Percentiles rank a stretch among this genome's conserved stretches.
These are phyloP conservation scores for Cephus rjabovi DNA, from an alignment of 2,888 invertebrate species.

Conservation along the genomic window DNA sequence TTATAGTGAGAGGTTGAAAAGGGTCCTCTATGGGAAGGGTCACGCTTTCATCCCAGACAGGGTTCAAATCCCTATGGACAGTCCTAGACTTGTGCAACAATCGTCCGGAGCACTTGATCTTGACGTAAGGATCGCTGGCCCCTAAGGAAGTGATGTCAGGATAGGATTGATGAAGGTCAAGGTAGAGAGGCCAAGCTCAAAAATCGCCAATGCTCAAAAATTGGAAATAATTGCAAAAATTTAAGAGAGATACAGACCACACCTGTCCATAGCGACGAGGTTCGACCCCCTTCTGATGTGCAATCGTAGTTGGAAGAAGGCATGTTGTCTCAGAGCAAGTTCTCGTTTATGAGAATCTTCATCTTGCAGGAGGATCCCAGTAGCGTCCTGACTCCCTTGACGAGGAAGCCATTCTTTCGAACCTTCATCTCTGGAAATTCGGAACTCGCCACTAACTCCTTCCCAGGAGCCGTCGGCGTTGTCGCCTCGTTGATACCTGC, in stretches of 20 bases:
- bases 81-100: constrained; percentile 94
- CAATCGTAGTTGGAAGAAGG: constrained; percentile 92
- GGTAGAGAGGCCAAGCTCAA: background rate
- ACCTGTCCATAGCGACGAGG: constrained; percentile 93
- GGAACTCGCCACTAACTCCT: background rate
- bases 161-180: constrained; percentile 14
- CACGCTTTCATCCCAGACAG: constrained; percentile 98
- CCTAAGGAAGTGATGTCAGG: constrained; percentile 73
- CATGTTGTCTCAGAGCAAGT: constrained; percentile 82
- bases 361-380: constrained; percentile 68
- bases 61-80: constrained; percentile 94
- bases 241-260: constrained; percentile 73
- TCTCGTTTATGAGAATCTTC: constrained; percentile 79
- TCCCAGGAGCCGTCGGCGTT: background rate
- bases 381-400: background rate
- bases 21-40: constrained; percentile 93
- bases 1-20: constrained; percentile 85
- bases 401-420: background rate
- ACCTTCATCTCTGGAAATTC: background rate
- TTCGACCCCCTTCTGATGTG: constrained; percentile 90
- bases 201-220: background rate
- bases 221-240: background rate
- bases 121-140: constrained; percentile 97
- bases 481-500: background rate
- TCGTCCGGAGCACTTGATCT: constrained; percentile 90